phyloP scores from a whole-genome alignment of 2,113 vertebrate species.

The Chloropsis cyanopogon region DNA sequence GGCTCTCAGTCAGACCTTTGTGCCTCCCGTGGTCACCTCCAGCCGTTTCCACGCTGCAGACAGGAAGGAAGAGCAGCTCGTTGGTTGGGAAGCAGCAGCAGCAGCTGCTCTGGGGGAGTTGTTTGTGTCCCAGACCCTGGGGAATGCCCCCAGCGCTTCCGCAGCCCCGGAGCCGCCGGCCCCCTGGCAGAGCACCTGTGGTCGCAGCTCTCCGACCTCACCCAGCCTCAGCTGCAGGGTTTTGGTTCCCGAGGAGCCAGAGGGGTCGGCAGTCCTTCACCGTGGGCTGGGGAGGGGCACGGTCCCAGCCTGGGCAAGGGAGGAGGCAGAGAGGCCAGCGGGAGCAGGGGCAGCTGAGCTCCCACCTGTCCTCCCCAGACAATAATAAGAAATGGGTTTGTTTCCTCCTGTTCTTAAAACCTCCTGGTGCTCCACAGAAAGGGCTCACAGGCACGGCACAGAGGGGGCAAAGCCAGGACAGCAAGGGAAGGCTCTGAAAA shows the following conservation, averaged over 20 bases:
- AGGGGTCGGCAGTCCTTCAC: not conserved
- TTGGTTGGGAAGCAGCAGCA: not conserved
- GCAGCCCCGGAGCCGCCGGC: not conserved
- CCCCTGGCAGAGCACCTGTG: not conserved
- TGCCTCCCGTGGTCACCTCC: not conserved
- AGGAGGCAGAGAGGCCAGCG: fast-evolving
- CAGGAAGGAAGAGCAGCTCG: conserved; percentile 6
- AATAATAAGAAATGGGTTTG: fast-evolving
- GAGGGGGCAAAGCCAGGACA: not conserved
- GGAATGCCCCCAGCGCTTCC: not conserved
- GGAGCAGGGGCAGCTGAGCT: not conserved
- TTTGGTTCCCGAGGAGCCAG: not conserved
- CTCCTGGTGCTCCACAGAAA: not conserved
- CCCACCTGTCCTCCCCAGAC: not conserved
- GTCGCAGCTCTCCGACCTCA: not conserved
- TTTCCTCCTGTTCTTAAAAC: not conserved
- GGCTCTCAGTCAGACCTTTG: not conserved
- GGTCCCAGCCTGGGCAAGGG: fast-evolving
- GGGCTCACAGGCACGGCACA: not conserved
- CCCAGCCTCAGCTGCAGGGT: not conserved
- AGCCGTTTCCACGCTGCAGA: not conserved
- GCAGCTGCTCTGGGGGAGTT: not conserved
- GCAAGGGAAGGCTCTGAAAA: not conserved
- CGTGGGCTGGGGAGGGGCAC: fast-evolving
- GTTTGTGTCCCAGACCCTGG: not conserved